Base-by-base conservation (phyloP, 2,113 vertebrate genomes). In the Tretioscincus oriximinensis region DNA sequence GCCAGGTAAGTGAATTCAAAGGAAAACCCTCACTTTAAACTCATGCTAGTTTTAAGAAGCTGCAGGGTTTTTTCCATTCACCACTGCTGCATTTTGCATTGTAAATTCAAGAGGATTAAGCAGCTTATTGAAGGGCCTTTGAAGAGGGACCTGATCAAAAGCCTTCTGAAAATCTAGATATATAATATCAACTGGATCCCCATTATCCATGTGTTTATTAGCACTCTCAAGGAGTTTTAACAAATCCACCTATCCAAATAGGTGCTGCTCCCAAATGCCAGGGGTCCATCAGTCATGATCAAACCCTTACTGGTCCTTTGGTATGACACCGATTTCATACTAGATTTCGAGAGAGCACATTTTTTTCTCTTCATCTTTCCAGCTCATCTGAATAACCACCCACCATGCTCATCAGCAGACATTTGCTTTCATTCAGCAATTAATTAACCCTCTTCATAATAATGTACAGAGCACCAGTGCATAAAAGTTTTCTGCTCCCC, bases 231-330 rank as follows among this genome's bases (percentile, higher is more conserved):
- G 35, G 35, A 41, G 35, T 41, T 41, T 5, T 41, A 41, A 41
- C 35, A 41, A 41, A 41, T 41, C 35, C 5, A 41, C 35, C 35
- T 41, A 1, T 22, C 9, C 45, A 20, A 31, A 18, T 21, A 41
- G 9, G 54, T 4, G 21, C 64, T 35, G 16, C 47, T 28, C 8
- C 26, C 28, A 24, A 58, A 68, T 28, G 18, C 5, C 2, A 0
- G 20, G 61, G 63, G 11, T 45, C 45, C 0, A 5, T 31, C 47
- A 11, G 2, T 1, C 11, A 20, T 1, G 66, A 24, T 20, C 7
- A 10, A 28, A 28, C 1, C 2, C 0, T 54, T 29, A 4, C 0
- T 63, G 1, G n/a, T 1, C 31, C 0, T 0, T 20, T 81, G 47
- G 1, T 6, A 16, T 29, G 35, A 3, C 66, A 21, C n/a, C 0